Base-by-base conservation (phyloP, 2,797 vertebrate genomes). In the Coracias cyanogaster region DNA sequence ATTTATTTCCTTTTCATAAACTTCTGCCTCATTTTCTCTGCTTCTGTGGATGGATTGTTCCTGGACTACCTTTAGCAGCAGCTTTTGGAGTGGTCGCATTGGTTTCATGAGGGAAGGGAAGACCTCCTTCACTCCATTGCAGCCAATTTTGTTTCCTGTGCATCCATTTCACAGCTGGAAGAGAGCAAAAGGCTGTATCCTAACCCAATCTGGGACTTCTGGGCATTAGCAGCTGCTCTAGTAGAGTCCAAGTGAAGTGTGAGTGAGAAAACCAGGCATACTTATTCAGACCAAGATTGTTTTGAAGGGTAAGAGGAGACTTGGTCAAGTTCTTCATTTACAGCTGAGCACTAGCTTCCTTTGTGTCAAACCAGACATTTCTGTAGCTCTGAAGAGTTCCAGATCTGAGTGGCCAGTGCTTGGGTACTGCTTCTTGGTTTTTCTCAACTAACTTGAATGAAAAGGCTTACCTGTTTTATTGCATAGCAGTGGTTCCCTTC, bases 1-100 rank as follows among this genome's bases (percentile, higher is more conserved):
- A 15, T 65, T 78, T 28, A 17, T 74, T 90, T 83, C 73, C 29
- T 74, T 82, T 85, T 58, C 12, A 26, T 0, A 0, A 11, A 41
- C 12, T 74, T 91, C 89, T 85, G 28, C 29, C 26, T 72, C 26
- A 9, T 72, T 87, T 73, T 91, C 46, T 76, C 45, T 80, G 21
- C 55, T 77, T 70, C 64, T 85, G 37, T 46, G 45, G 26, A 19
- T 26, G 33, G 45, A 13, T 69, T 89, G 28, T 82, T 31, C 28
- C 58, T 70, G 51, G 29, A 39, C 39, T 70, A 64, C 60, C 49
- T 77, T 73, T 49, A 73, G 12, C 22, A 37, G 54, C 24, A 58
- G 8, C 46, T 86, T 89, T 79, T 82, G 60, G 46, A 35, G 39
- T 7, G 1, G 16, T 71, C 3, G 3, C 25, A 7, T 39, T 4